Conservation (phyloP, 2,888 invertebrate species). For the Drosophila emarginata region DNA sequence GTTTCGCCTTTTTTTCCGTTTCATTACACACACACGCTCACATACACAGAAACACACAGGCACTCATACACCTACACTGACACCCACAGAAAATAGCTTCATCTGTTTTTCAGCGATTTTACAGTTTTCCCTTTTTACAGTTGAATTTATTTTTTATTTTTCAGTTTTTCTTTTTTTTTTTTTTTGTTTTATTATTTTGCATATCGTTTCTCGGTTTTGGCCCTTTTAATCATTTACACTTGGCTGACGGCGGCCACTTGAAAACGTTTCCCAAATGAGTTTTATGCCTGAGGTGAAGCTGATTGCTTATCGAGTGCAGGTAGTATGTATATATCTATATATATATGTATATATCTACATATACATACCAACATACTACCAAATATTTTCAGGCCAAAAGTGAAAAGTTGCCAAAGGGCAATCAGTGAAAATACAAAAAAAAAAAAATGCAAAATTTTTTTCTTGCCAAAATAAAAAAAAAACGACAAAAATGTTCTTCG, state of each 20-base stretch:
- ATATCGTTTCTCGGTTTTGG: not conserved
- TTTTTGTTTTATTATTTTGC: constrained; percentile 31
- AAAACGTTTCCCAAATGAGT: constrained; percentile 58
- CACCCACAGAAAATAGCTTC: not conserved
- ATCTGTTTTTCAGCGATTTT: constrained; percentile 32
- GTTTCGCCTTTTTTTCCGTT: constrained; percentile 51
- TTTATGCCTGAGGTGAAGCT: constrained; percentile 42
- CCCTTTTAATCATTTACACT: constrained; percentile 66
- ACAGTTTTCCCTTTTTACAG: not conserved
- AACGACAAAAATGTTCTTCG: not conserved
- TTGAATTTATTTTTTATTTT: constrained; percentile 15
- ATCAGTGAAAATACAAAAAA: not conserved
- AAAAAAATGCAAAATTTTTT: not conserved
- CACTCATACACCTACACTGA: not conserved
- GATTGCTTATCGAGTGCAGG: constrained; percentile 18
- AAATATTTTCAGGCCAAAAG: constrained; percentile 4
- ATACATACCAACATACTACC: not conserved
- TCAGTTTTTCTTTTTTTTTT: constrained; percentile 35
- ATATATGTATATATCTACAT: not conserved
- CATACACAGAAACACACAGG: too few relatives aligned
- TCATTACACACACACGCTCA: constrained; percentile 49
- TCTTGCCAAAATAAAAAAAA: not conserved
- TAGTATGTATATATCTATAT: not conserved
- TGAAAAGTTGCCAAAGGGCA: not conserved
- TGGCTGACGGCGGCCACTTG: constrained; percentile 52